phyloP scores from a whole-genome alignment of 2,113 vertebrate genomes.

The Poeciliopsis retropinna region DNA sequence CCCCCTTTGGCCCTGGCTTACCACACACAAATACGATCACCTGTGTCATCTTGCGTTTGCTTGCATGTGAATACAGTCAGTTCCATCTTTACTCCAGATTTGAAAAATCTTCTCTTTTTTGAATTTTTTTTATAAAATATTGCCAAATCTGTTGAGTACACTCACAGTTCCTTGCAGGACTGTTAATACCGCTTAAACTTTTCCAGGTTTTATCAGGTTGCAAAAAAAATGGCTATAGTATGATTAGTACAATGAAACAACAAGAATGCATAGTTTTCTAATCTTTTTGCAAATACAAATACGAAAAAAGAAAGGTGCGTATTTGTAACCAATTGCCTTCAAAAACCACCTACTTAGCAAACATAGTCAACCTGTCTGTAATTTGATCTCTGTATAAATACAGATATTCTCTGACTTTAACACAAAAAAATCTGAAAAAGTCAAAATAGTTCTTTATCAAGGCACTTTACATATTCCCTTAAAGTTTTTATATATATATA shows the following conservation, averaged over 20 bases:
- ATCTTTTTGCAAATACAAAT: background rate
- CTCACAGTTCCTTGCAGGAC: background rate
- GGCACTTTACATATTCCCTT: background rate
- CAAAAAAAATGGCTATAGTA: background rate
- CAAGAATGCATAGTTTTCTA: background rate
- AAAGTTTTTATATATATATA: background rate
- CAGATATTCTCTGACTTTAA: background rate
- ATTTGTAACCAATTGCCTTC: background rate
- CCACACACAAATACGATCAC: constrained; percentile 63
- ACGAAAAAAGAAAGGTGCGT: background rate
- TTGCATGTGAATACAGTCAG: constrained; percentile 13
- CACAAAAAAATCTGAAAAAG: background rate
- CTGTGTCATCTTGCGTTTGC: constrained; percentile 23
- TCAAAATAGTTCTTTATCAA: background rate
- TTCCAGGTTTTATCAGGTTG: background rate
- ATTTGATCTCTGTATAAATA: background rate
- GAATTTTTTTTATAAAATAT: background rate
- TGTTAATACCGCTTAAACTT: background rate
- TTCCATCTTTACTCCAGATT: background rate
- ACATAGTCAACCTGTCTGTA: background rate
- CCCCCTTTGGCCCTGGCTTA: constrained; percentile 37
- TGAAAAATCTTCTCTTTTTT: background rate
- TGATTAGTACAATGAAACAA: background rate
- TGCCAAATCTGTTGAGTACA: background rate
- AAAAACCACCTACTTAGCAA: background rate